Percentiles rank a stretch among this genome's conserved stretches.
These are phyloP conservation scores for Grammomys surdaster DNA, from an alignment of 2,113 vertebrate species.

Conservation along the genomic window DNA sequence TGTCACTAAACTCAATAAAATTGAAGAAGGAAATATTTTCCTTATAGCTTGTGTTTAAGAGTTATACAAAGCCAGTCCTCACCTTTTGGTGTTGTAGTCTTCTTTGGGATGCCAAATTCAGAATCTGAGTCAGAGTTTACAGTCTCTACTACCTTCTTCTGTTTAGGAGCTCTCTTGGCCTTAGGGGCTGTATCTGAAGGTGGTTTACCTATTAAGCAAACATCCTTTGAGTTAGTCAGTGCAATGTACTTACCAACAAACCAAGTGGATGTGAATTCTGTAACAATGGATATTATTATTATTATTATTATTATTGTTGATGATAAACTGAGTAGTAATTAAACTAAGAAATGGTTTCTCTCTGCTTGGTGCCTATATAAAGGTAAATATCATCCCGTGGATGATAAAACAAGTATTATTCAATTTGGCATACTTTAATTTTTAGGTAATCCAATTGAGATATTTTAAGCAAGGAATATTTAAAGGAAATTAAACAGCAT, in stretches of 20 bases:
- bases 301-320: neutral
- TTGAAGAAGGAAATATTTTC: neutral
- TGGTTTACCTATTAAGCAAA: slow-evolving; percentile 90
- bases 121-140: slow-evolving; percentile 96
- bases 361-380: slow-evolving; percentile 6
- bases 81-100: slow-evolving; percentile 92
- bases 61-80: slow-evolving; percentile 9
- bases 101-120: slow-evolving; percentile 94
- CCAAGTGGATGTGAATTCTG: neutral
- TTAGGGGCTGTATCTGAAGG: slow-evolving; percentile 89
- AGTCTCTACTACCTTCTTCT: slow-evolving; percentile 94
- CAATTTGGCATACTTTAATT: slow-evolving; percentile 56
- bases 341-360: slow-evolving; percentile 28
- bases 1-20: neutral
- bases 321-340: slow-evolving; percentile 14
- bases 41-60: neutral
- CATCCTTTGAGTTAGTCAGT: slow-evolving; percentile 72
- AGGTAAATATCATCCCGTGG: slow-evolving; percentile 31
- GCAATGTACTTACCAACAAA: slow-evolving; percentile 57
- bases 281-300: slow-evolving; percentile 23
- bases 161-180: slow-evolving; percentile 93
- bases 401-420: slow-evolving; percentile 59
- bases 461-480: slow-evolving; percentile 64
- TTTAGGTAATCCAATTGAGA: slow-evolving; percentile 50
- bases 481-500: slow-evolving; percentile 56